Evolutionary conservation across 2,113 vertebrate genomes (phyloP), one percentile per base, ranked within the genome.

Genomic region (Shinisaurus crocodilurus): DNA sequence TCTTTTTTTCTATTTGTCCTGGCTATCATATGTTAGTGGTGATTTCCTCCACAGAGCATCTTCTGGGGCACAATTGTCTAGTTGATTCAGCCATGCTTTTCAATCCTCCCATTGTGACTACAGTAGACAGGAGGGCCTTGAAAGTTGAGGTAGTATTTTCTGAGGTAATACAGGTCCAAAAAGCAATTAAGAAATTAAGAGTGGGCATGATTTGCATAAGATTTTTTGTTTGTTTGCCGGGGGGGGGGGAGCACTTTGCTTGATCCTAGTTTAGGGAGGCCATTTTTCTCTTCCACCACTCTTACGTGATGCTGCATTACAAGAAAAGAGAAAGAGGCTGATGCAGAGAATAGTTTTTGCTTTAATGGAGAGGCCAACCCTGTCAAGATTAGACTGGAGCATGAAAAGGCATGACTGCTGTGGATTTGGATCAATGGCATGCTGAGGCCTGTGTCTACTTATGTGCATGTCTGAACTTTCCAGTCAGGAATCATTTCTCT

Each of bases 241-340:
- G 48, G 48, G 3, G 48, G 12, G 10, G 12, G 10, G 12, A 10
- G 3, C 2, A 63, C 60, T 23, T 37, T 15, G 15, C 37, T 82
- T 79, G 16, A 89, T 63, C 18, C 7, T 83, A 60, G 13, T 57
- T 60, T 43, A n/a, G n/a, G 23, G 40, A 48, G 15, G 76, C 74
- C 37, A 77, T 60, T 83, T 69, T 79, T 54, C 13, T 72, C 54
- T 69, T 34, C 45, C n/a, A 18, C 80, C 13, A 1, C 57, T 81
- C 45, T 67, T 3, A 5, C 6, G 13, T 37, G 82, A n/a, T 72
- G 29, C 48, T 0, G 0, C 0, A 0, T 16, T 81, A 37, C 40
- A n/a, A 75, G 65, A 79, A 57, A 37, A 67, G n/a, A 4, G 3
- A 29, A 8, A 32, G 50, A 67, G 45, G 8, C 2, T 50, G 23